These are phyloP conservation scores for Whitmania pigra DNA, from an alignment of 1,140 invertebrate species.

Conservation along the genomic window DNA sequence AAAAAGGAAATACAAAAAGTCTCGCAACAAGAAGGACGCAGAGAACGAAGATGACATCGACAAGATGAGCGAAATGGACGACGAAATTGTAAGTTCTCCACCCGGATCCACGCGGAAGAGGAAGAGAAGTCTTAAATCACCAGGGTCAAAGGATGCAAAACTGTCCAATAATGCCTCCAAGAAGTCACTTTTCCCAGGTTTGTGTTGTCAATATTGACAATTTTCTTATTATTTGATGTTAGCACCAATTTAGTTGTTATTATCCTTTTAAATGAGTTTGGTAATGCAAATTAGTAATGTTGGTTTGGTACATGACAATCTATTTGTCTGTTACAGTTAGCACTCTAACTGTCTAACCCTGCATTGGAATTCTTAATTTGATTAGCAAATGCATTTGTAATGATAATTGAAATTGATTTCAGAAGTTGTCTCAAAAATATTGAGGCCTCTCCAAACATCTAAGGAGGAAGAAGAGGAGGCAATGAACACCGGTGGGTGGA, in stretches of 20 bases:
- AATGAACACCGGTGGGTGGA: slow-evolving; percentile 19
- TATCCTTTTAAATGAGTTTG: no score
- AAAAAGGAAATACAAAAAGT: neutral
- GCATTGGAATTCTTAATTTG: no score
- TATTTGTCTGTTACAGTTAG: no score
- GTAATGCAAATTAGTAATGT: no score
- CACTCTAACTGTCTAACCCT: no score
- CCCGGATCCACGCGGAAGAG: neutral
- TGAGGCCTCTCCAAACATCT: slow-evolving; percentile 20
- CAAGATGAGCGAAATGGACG: neutral
- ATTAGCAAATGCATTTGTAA: neutral
- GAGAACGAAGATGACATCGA: neutral
- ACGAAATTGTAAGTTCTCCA: neutral
- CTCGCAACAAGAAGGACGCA: neutral
- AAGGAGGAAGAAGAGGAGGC: slow-evolving; percentile 21
- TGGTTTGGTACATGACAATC: no score
- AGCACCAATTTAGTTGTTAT: no score
- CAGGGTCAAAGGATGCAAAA: neutral
- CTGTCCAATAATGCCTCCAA: neutral
- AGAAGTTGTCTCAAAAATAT: slow-evolving; percentile 23
- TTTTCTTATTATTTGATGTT: no score
- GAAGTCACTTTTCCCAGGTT: slow-evolving; percentile 10
- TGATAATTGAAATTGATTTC: neutral
- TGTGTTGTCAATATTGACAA: neutral
- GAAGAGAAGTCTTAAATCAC: neutral